Percentiles rank a stretch among this genome's conserved stretches.
Conservation (phyloP, 2,113 vertebrate genomes). For the Otus sunia region DNA sequence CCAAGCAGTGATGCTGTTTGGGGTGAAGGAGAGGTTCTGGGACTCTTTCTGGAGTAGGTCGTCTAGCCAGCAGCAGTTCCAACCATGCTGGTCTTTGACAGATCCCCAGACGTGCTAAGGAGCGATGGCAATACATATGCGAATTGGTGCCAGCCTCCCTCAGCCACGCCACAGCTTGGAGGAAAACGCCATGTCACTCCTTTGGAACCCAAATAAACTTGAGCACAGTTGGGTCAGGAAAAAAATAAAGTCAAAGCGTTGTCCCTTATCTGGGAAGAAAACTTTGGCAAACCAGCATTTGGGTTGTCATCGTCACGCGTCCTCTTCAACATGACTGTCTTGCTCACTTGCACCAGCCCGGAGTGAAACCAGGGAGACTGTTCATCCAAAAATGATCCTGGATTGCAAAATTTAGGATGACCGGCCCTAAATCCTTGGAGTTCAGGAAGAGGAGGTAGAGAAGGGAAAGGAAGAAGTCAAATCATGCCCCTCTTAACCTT, state of each 20-base stretch:
- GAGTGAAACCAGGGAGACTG: neutral
- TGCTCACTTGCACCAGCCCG: rapidly evolving
- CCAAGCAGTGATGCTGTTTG: neutral
- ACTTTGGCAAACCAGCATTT: neutral
- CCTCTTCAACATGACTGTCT: rapidly evolving
- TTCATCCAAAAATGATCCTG: rapidly evolving
- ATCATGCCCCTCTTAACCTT: neutral
- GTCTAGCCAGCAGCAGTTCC: neutral
- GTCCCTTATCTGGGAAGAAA: neutral
- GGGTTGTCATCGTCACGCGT: rapidly evolving
- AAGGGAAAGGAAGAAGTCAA: neutral
- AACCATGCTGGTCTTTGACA: neutral
- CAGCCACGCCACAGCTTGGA: neutral
- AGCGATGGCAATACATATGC: rapidly evolving
- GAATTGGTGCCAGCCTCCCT: neutral
- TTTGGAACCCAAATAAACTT: neutral
- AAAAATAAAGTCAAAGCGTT: neutral
- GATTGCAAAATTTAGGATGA: too few species aligned
- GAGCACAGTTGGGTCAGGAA: neutral
- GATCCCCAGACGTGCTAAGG: neutral
- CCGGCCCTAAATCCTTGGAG: too few species aligned
- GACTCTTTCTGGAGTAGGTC: neutral
- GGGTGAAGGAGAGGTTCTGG: neutral
- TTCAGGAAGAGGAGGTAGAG: neutral
- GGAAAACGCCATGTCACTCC: rapidly evolving